Evolutionary conservation across 2,113 vertebrate species (phyloP).

Genomic region (Tursiops truncatus): DNA sequence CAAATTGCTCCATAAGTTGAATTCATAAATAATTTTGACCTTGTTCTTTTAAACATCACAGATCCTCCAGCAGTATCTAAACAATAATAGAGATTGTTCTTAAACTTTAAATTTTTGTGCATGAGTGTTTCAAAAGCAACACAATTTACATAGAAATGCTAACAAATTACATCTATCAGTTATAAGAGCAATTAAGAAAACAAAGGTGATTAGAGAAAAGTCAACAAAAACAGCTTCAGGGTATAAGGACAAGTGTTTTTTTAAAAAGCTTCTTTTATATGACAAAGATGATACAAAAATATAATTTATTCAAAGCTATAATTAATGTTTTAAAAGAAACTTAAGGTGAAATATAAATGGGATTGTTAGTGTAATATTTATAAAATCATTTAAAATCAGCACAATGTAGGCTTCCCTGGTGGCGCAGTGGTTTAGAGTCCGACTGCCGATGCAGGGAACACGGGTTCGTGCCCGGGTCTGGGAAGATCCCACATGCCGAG

Average conservation of each 20-base stretch:
- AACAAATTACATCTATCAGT: neutral
- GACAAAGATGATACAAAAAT: slow-evolving; percentile 29
- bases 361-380: neutral
- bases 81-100: neutral
- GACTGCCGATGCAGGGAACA: too few species aligned
- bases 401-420: neutral
- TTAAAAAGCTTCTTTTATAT: neutral
- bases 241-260: neutral
- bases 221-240: neutral
- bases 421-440: too few species aligned
- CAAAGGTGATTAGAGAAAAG: neutral
- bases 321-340: slow-evolving; percentile 34
- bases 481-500: too few species aligned
- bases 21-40: slow-evolving; percentile 21
- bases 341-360: slow-evolving; percentile 8
- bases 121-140: slow-evolving; percentile 14
- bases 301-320: slow-evolving; percentile 29
- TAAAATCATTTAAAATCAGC: slow-evolving; percentile 27
- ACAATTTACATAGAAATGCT: slow-evolving; percentile 27
- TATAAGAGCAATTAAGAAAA: slow-evolving; percentile 30
- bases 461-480: too few species aligned
- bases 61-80: neutral
- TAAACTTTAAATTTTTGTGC: slow-evolving; percentile 15
- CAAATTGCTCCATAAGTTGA: slow-evolving; percentile 1
- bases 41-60: slow-evolving; percentile 31